phyloP scores from a whole-genome alignment of 92 coral and sea anemone species.

The Chrysogorgia sp. region DNA sequence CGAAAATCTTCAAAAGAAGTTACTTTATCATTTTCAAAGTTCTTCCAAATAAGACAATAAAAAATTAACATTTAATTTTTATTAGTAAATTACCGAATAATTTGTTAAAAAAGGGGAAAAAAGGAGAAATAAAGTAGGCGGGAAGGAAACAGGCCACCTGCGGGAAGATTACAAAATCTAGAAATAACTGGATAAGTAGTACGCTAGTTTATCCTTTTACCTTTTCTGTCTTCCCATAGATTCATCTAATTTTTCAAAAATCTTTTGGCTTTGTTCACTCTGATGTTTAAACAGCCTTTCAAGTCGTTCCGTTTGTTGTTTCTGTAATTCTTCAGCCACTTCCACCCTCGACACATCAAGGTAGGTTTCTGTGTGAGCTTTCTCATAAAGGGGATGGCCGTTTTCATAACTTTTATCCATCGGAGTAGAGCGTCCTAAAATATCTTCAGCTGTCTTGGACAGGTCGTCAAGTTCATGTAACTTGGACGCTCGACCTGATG shows the following conservation, averaged over 20 bases:
- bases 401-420: constrained; percentile 18
- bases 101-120: too few species aligned
- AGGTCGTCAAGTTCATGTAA: background rate
- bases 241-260: constrained; percentile 29
- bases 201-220: background rate
- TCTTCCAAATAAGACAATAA: too few species aligned
- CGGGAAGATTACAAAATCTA: background rate
- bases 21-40: too few species aligned
- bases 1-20: too few species aligned
- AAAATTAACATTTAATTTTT: too few species aligned
- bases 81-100: too few species aligned
- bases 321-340: constrained; percentile 28
- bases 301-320: constrained; percentile 32
- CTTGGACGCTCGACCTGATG: background rate
- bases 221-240: constrained; percentile 37
- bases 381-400: background rate
- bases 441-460: background rate
- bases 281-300: constrained; percentile 37
- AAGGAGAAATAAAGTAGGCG: too few species aligned
- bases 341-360: constrained; percentile 31
- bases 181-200: background rate
- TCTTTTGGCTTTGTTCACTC: constrained; percentile 32
- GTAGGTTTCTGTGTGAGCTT: background rate
- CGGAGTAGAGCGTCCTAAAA: constrained; percentile 35
- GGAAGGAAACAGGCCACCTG: too few species aligned